A percentile compares a stretch with the other conserved stretches of the same genome.
phyloP scores from a whole-genome alignment of 2,113 vertebrate species.

The Eptesicus fuscus region DNA sequence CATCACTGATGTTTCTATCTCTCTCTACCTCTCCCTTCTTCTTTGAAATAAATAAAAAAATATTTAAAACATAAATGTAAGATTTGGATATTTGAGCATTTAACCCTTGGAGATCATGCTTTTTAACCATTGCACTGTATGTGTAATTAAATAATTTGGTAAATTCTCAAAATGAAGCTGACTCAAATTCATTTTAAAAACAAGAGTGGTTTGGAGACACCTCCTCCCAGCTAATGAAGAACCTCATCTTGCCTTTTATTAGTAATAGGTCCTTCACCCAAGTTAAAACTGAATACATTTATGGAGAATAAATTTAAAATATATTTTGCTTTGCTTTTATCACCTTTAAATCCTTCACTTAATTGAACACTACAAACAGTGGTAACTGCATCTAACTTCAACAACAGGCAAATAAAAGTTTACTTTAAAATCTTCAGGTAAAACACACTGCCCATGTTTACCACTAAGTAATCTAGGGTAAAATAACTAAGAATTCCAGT shows the following conservation, averaged over 20 bases:
- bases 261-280: constrained; percentile 27
- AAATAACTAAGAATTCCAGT: constrained; percentile 44
- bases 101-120: constrained; percentile 5
- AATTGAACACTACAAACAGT: constrained; percentile 9
- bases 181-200: constrained; percentile 53
- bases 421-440: constrained; percentile 41
- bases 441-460: constrained; percentile 27
- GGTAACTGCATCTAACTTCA: background rate
- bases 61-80: background rate
- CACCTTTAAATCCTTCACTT: constrained; percentile 27
- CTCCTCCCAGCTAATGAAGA: background rate
- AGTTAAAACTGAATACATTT: constrained; percentile 42
- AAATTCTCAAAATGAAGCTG: constrained; percentile 37
- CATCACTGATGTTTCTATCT: no score
- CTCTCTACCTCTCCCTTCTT: no score
- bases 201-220: background rate
- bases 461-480: constrained; percentile 35
- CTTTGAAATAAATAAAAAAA: no score
- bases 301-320: constrained; percentile 43
- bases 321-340: constrained; percentile 45
- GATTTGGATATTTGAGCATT: constrained; percentile 8
- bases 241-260: constrained; percentile 18
- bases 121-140: constrained; percentile 32
- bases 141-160: constrained; percentile 40
- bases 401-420: constrained; percentile 44